Conservation (phyloP, 2,888 invertebrate species). For the Agapetus fuscipes region DNA sequence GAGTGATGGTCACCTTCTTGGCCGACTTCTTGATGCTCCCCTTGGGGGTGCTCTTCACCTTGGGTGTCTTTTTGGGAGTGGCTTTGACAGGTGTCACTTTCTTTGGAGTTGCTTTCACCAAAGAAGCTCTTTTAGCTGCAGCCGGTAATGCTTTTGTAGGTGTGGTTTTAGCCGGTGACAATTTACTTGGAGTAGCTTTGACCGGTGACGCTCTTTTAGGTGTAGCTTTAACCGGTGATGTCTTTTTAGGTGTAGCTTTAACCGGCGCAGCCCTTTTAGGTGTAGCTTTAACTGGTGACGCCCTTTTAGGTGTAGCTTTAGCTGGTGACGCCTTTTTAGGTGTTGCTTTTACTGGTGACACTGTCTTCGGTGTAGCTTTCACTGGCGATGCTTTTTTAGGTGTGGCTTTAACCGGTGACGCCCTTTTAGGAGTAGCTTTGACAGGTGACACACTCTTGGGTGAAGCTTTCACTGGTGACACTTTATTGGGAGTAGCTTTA, state of each 20-base stretch:
- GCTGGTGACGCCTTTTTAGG: background rate
- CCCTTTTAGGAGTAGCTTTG: background rate
- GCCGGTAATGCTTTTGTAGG: conserved; percentile 1
- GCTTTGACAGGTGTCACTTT: background rate
- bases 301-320: conserved; percentile 5
- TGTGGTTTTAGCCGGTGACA: no score
- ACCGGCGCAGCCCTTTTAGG: background rate
- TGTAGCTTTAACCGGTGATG: background rate
- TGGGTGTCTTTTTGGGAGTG: background rate
- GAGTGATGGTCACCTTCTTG: no score
- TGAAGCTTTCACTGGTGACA: background rate
- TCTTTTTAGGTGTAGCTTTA: background rate
- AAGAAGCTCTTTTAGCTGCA: no score
- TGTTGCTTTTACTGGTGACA: background rate
- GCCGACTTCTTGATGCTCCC: conserved; percentile 1
- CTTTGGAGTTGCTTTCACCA: no score
- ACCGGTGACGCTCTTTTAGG: conserved; percentile 3
- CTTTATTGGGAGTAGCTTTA: background rate
- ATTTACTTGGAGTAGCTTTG: no score
- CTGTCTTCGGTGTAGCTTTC: background rate
- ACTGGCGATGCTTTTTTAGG: background rate
- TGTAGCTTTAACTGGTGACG: conserved; percentile 7
- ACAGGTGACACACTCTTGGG: background rate
- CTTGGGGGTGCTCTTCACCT: background rate
- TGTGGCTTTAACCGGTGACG: background rate